phyloP scores from a whole-genome alignment of 2,113 vertebrate genomes.

The Vombatus ursinus region DNA sequence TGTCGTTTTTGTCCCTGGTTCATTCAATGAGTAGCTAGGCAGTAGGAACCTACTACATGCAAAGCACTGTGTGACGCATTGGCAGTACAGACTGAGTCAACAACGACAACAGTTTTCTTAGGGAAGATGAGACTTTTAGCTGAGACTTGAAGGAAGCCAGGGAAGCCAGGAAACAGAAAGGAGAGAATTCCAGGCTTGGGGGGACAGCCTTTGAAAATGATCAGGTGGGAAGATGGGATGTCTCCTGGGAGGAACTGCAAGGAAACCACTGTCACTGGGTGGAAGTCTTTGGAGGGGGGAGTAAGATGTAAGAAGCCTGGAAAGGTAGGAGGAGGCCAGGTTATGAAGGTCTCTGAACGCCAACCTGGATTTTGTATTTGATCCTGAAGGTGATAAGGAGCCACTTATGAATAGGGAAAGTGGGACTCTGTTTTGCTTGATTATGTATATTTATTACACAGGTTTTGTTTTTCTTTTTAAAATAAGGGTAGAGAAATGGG shows the following conservation, averaged over 20 bases:
- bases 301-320: neutral
- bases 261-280: neutral
- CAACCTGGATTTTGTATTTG: neutral
- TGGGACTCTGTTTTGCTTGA: neutral
- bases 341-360: neutral
- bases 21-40: neutral
- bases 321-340: neutral
- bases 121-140: neutral
- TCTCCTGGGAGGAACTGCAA: neutral
- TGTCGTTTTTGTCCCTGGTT: no score
- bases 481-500: neutral
- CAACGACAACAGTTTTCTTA: neutral
- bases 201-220: neutral
- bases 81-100: neutral
- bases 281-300: neutral
- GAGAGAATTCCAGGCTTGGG: neutral
- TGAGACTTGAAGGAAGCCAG: neutral
- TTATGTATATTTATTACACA: neutral
- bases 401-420: neutral
- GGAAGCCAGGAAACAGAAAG: neutral
- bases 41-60: neutral
- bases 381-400: neutral
- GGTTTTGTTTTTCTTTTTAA: neutral
- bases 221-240: neutral
- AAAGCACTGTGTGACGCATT: no score